Conservation (phyloP, 2,113 vertebrate genomes). For the Crotalus tigris region DNA sequence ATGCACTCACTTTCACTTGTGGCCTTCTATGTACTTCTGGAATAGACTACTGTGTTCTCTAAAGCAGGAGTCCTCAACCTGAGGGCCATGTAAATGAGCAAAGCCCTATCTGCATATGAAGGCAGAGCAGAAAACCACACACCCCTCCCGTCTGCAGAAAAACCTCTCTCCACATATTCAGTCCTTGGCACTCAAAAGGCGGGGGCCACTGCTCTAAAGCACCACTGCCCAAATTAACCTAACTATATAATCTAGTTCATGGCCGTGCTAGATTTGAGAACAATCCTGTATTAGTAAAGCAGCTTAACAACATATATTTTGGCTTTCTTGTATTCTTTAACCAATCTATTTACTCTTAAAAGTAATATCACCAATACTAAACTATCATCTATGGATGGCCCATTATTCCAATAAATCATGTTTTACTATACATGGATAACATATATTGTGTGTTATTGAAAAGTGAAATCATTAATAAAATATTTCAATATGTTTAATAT, state of each 20-base stretch:
- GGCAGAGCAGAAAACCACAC: background rate
- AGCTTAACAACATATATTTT: background rate
- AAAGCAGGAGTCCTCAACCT: background rate
- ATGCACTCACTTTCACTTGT: background rate
- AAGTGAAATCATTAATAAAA: background rate
- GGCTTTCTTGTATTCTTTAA: background rate
- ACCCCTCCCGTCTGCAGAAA: fast-evolving
- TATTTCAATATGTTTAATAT: background rate
- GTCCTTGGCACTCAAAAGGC: background rate
- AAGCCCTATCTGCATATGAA: background rate
- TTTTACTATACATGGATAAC: background rate
- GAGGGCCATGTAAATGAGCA: background rate
- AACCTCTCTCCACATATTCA: background rate
- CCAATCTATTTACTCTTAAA: background rate
- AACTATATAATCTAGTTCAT: background rate
- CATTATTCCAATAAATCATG: background rate
- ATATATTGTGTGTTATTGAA: background rate
- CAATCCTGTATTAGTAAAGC: background rate
- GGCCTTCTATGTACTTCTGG: background rate
- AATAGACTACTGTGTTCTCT: background rate
- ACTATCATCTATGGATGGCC: background rate
- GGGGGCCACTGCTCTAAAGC: background rate
- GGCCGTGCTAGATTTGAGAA: background rate
- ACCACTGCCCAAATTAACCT: background rate
- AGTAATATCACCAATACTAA: background rate